These are phyloP conservation scores for Eurypyga helias DNA, from an alignment of 2,113 vertebrate genomes.

Conservation along the genomic window DNA sequence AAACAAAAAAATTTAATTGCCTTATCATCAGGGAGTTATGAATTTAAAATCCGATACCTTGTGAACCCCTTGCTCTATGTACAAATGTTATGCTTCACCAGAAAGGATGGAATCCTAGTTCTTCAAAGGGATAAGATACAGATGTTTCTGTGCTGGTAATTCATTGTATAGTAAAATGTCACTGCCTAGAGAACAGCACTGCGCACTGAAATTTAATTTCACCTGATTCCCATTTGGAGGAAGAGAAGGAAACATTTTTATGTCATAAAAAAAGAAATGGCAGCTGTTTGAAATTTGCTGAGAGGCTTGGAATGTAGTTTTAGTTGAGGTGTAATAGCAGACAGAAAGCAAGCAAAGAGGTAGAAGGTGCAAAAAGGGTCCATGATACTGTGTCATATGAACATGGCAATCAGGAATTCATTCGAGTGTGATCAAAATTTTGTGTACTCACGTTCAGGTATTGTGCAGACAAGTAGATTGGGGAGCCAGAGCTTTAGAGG, in stretches of 20 bases:
- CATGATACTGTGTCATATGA: neutral
- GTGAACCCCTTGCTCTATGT: neutral
- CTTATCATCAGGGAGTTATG: neutral
- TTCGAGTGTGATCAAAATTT: neutral
- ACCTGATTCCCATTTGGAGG: neutral
- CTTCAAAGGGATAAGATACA: constrained; percentile 25
- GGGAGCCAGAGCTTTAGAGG: neutral
- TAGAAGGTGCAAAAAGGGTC: neutral
- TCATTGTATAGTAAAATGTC: constrained; percentile 19
- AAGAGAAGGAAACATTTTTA: neutral
- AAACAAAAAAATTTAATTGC: neutral
- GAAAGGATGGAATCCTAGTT: neutral
- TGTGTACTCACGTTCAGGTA: neutral
- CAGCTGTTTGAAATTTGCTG: constrained; percentile 36
- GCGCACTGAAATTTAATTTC: constrained; percentile 33
- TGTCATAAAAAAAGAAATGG: neutral
- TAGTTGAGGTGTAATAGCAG: neutral
- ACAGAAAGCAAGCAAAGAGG: neutral
- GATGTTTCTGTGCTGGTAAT: constrained; percentile 38
- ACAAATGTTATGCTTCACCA: neutral
- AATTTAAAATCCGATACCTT: neutral
- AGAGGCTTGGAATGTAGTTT: neutral
- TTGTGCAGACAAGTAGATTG: neutral
- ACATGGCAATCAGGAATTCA: neutral
- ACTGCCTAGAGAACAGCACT: neutral